Base-by-base conservation (phyloP, 2,888 invertebrate genomes). In the Rhamnusium bicolor region DNA sequence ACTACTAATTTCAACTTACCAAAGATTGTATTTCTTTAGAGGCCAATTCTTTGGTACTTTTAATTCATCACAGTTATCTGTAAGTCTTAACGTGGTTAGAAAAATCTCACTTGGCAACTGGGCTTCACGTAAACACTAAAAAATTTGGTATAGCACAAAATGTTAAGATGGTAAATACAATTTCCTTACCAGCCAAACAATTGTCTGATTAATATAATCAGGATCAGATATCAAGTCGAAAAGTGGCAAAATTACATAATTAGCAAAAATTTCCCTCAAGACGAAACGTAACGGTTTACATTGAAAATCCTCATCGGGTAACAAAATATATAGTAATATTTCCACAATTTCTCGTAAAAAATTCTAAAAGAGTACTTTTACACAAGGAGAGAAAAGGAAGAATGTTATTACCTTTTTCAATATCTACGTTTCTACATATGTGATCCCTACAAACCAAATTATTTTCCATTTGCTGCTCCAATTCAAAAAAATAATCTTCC, bases 191-290 rank as follows among this genome's bases (percentile, higher is more conserved):
- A 95, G 92, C 94, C 95, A 95, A 84, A 96, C 92, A 84, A 97
- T 94, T 75, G 93, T 92, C 88, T 96, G 94, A 89, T 98, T 98
- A 80, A 98, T 94, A 86, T 95, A 96, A 90, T 97, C 96, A 63
- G 98, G 97, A 89, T 97, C 96, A 53, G 96, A 90, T 65, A 94
- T 92, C 84, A 94, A 92, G 19, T 94, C 92, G 73, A 96, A 90
- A 63, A 96, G 88, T 82, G 88, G 88, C 72, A 85, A 82, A 75
- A 88, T 76, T 46, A 88, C 84, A 75, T 85, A 86, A 73, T 86
- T 88, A 2, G 85, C 80, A 74, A 88, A 85, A 69, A 88, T 84
- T 74, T 96, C 96, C 84, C 95, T 90, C 24, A 94, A 89, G 65
- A 97, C 90, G 85, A 93, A 92, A 81, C 96, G 91, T 73, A 96